Conservation (phyloP, 2,888 invertebrate species). For the Carabus problematicus region DNA sequence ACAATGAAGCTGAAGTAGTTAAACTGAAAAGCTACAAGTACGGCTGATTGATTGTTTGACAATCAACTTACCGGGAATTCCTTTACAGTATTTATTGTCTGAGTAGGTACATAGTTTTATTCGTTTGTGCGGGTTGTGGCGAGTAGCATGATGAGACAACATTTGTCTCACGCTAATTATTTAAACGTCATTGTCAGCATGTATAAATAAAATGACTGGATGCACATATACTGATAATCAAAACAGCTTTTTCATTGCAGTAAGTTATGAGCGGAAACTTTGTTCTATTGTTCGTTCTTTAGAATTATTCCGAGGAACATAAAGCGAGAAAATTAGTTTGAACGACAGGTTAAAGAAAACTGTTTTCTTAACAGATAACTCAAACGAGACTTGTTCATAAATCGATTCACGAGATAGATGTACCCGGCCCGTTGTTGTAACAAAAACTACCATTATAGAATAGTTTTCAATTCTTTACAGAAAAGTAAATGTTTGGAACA, state of each 20-base stretch:
- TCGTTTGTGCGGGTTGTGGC: conserved; percentile 9
- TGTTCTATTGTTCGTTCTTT: neutral
- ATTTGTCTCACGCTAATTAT: conserved; percentile 32
- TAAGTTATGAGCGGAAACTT: conserved; percentile 13
- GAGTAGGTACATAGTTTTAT: conserved; percentile 14
- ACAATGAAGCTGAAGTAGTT: conserved; percentile 22
- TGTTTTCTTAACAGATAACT: conserved; percentile 40
- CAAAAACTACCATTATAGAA: conserved; percentile 30
- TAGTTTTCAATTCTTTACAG: neutral
- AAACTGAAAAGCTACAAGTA: conserved; percentile 22
- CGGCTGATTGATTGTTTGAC: conserved; percentile 24
- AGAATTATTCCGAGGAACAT: conserved; percentile 4
- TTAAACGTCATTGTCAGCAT: conserved; percentile 19
- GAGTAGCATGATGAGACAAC: conserved; percentile 20
- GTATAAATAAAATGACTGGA: conserved; percentile 28
- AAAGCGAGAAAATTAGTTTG: conserved; percentile 30
- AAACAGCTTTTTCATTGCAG: neutral
- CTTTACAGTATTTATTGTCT: conserved; percentile 8
- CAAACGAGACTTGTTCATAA: conserved; percentile 29
- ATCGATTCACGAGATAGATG: conserved; percentile 30
- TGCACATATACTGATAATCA: neutral
- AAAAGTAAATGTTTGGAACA: conserved; percentile 31
- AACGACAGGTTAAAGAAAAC: conserved; percentile 35
- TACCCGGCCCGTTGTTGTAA: neutral
- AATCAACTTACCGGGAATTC: conserved; percentile 22